phyloP scores from a whole-genome alignment of 1,140 invertebrate species.

The Trichonephila inaurata region DNA sequence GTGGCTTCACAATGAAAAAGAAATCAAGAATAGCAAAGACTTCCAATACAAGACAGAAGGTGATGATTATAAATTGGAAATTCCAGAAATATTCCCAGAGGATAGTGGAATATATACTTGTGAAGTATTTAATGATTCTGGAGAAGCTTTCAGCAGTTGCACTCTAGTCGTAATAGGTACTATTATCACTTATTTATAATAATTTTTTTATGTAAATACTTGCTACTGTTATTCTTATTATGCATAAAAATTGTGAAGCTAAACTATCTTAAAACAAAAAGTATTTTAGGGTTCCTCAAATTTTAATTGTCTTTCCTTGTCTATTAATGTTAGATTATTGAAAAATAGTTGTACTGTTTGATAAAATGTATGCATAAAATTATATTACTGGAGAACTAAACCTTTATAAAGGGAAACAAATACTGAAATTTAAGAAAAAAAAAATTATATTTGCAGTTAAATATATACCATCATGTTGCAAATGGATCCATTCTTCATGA shows the following conservation, averaged over 20 bases:
- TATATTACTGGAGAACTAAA: too few species aligned
- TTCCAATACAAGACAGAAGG: constrained; percentile 95
- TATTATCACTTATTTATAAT: neutral
- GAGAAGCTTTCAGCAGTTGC: constrained; percentile 91
- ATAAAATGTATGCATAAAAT: too few species aligned
- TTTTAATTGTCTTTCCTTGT: too few species aligned
- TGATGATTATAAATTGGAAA: constrained; percentile 92
- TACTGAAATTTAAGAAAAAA: too few species aligned
- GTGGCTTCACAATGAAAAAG: constrained; percentile 98
- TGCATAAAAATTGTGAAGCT: neutral
- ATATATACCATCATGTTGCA: too few species aligned
- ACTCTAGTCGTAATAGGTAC: constrained; percentile 93
- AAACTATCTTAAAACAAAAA: too few species aligned
- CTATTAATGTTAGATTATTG: too few species aligned
- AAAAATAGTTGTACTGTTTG: too few species aligned
- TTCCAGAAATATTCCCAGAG: constrained; percentile 91
- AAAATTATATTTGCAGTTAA: too few species aligned
- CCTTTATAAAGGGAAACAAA: too few species aligned
- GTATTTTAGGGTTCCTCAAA: too few species aligned
- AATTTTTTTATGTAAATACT: neutral
- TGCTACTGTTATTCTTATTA: neutral
- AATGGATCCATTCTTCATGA: too few species aligned
- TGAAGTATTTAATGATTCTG: constrained; percentile 93
- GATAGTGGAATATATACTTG: constrained; percentile 97
- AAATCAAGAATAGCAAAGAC: constrained; percentile 97